Evolutionary conservation across 2,888 invertebrate genomes (phyloP).

Genomic region (Epinotia brunnichana): DNA sequence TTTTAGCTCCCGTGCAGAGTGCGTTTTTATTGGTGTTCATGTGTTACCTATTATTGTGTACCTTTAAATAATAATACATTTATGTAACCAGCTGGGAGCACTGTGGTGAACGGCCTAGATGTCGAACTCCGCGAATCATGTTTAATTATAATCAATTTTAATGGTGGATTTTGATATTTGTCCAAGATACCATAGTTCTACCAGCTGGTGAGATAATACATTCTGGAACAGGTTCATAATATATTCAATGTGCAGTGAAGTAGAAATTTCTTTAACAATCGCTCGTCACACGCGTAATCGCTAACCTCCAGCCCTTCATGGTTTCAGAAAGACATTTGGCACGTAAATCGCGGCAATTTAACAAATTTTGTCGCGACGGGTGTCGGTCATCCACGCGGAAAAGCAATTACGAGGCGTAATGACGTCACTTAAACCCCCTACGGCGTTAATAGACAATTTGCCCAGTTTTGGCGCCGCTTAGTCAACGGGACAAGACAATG

Average conservation of each 20-base stretch:
- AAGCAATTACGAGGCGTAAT: slow-evolving; percentile 82
- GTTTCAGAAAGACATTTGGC: slow-evolving; percentile 78
- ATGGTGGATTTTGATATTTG: background rate
- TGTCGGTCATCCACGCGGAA: slow-evolving; percentile 78
- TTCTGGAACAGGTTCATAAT: background rate
- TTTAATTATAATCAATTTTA: background rate
- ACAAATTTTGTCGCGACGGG: slow-evolving; percentile 71
- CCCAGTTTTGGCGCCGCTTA: slow-evolving; percentile 67
- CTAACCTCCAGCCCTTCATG: slow-evolving; percentile 56
- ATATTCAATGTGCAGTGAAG: background rate
- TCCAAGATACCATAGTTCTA: background rate
- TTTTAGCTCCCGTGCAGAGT: background rate
- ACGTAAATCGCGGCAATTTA: slow-evolving; percentile 79
- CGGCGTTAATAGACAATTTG: slow-evolving; percentile 78
- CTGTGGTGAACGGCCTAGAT: background rate
- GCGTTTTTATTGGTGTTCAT: background rate
- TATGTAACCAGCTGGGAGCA: too few relatives aligned
- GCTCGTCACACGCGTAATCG: slow-evolving; percentile 18
- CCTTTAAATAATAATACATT: too few relatives aligned
- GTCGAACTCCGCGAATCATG: background rate
- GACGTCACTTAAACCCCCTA: slow-evolving; percentile 77
- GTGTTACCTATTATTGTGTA: background rate
- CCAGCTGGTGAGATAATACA: background rate
- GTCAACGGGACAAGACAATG: slow-evolving; percentile 10
- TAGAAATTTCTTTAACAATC: slow-evolving; percentile 7